phyloP scores from a whole-genome alignment of 2,888 invertebrate species.

The Hecatera dysodea region DNA sequence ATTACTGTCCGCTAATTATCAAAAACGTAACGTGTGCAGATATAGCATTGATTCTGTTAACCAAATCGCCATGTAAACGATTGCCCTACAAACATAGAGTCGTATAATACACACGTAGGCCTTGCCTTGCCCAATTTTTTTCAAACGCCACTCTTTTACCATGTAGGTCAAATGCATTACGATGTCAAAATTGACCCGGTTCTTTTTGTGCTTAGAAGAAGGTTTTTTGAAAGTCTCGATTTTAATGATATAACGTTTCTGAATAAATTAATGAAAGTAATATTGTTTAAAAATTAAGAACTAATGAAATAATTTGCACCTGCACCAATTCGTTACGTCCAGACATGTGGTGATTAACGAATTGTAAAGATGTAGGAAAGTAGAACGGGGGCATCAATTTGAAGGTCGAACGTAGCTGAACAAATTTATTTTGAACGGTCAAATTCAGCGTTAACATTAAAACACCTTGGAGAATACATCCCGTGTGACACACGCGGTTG shows the following conservation, averaged over 20 bases:
- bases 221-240: slow-evolving; percentile 65
- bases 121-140: slow-evolving; percentile 80
- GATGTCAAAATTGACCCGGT: slow-evolving; percentile 86
- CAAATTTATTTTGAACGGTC: slow-evolving; percentile 82
- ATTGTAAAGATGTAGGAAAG: slow-evolving; percentile 88
- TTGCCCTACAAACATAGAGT: slow-evolving; percentile 64
- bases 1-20: slow-evolving; percentile 37
- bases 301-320: slow-evolving; percentile 62
- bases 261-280: slow-evolving; percentile 20
- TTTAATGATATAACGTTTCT: slow-evolving; percentile 47
- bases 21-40: slow-evolving; percentile 37
- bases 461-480: slow-evolving; percentile 76
- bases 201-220: slow-evolving; percentile 74
- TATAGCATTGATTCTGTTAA: slow-evolving; percentile 54
- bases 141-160: slow-evolving; percentile 80
- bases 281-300: slow-evolving; percentile 26
- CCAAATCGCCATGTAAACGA: slow-evolving; percentile 51
- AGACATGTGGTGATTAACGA: slow-evolving; percentile 84
- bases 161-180: slow-evolving; percentile 88
- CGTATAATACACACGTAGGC: slow-evolving; percentile 65
- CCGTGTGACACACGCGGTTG: slow-evolving; percentile 66
- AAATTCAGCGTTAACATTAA: slow-evolving; percentile 75
- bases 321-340: slow-evolving; percentile 64
- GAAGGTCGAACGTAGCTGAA: slow-evolving; percentile 85
- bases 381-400: slow-evolving; percentile 87